Base-by-base conservation (phyloP, 1,140 invertebrate species). In the Chironomus striatipennis region DNA sequence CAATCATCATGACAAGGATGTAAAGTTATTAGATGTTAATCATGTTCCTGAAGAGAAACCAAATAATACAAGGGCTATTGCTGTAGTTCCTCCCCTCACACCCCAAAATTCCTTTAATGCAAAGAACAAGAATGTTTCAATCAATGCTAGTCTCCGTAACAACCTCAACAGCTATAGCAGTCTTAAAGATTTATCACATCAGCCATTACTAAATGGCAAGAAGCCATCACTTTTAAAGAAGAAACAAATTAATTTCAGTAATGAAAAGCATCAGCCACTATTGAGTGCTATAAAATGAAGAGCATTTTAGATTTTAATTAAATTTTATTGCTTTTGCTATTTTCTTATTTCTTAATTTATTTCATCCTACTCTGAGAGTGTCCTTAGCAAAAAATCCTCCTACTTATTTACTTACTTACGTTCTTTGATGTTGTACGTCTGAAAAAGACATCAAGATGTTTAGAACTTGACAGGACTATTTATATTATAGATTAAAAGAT, bases 61-160 rank as follows among this genome's bases (percentile, higher is more conserved):
- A 21, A 70, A 70, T 34, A 34, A 34, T 57, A n/a, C n/a, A 57
- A 57, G n/a, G 20, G 17, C 17, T 18, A 17, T 70, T 70, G 65
- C 65, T 10, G 20, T 70, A 18, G 65, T 70, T 70, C 65, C 65
- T 18, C 65, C n/a, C n/a, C 20, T 70, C 4, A 20, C 65, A 20
- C 65, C 65, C 3, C 65, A 70, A 70, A 70, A 70, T 70, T 70
- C 65, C n/a, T 70, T 70, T 21, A 70, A 70, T 70, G 20, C 65
- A 18, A 70, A 70, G 20, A 70, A 70, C 9, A 70, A 21, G 9
- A 17, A 18, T 18, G 18, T 17, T 8, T 7, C 18, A 6, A 70
- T 10, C 18, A 70, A 18, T 21, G 20, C 47, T 57, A 57, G 47
- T 57, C 47, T 70, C 7, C 65, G 10, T 20, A 70, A 70, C 18